Evolutionary conservation across 2,113 vertebrate genomes (phyloP).

Genomic region (Actenoides hombroni): DNA sequence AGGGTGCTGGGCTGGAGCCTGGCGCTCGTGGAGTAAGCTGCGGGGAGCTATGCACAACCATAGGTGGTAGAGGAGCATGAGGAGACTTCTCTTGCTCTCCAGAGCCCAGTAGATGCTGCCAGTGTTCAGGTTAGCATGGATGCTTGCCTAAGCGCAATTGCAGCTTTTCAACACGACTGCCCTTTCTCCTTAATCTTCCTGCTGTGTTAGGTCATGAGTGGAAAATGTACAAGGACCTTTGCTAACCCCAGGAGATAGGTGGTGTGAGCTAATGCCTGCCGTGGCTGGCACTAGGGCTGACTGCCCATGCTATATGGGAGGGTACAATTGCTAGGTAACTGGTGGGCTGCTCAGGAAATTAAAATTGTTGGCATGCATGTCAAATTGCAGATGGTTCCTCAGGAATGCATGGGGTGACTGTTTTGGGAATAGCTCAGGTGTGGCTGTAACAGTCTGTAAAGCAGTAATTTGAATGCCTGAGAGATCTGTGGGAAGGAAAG

Average conservation of each 20-base stretch:
- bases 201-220: neutral
- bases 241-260: neutral
- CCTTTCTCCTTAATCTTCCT: neutral
- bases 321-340: neutral
- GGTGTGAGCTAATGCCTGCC: neutral
- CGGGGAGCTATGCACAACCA: rapidly evolving
- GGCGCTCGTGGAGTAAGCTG: neutral
- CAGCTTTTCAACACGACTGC: neutral
- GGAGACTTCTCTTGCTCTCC: neutral
- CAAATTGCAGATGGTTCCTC: neutral
- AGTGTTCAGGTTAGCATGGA: neutral
- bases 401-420: neutral
- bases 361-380: neutral
- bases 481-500: conserved; percentile 23
- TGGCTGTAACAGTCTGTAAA: neutral
- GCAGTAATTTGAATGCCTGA: conserved; percentile 26
- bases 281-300: neutral
- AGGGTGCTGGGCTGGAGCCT: neutral
- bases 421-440: conserved; percentile 33
- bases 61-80: neutral
- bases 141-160: neutral
- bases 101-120: neutral
- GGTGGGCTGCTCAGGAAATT: neutral
- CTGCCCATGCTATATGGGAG: rapidly evolving
- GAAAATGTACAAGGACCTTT: neutral